A percentile compares a stretch with the other conserved stretches of the same genome.
Conservation (phyloP, 2,113 vertebrate species). For the Otus sunia region DNA sequence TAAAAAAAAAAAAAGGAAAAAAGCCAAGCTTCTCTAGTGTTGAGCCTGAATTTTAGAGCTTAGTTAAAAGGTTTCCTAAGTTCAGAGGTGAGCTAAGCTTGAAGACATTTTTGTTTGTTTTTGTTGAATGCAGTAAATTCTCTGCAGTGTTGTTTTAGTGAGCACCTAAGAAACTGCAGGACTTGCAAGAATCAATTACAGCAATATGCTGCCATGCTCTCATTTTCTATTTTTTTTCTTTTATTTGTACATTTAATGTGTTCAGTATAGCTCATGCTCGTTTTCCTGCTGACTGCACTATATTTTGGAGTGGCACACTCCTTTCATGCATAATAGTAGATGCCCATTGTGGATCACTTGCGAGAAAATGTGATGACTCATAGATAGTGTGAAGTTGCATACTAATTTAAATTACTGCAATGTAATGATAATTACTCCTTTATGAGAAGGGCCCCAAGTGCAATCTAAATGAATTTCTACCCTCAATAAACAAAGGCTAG, state of each 20-base stretch:
- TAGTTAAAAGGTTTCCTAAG: not conserved
- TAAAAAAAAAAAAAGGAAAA: too few species aligned
- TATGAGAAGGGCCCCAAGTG: constrained; percentile 2
- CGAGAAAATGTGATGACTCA: constrained; percentile 32
- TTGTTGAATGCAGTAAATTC: not conserved
- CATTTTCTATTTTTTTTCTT: not conserved
- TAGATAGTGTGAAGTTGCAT: not conserved
- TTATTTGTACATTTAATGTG: constrained; percentile 18
- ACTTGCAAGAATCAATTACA: not conserved
- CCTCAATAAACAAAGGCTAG: not conserved
- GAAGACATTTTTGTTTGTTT: not conserved
- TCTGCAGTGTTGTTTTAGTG: not conserved
- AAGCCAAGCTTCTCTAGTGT: not conserved
- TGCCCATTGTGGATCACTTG: constrained; percentile 3
- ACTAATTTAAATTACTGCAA: constrained; percentile 34
- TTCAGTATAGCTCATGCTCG: not conserved
- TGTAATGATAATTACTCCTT: constrained; percentile 27
- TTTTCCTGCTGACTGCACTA: constrained; percentile 43
- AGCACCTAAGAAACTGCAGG: constrained; percentile 4
- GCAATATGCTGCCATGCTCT: not conserved
- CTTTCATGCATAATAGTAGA: not conserved
- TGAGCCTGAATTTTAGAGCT: not conserved
- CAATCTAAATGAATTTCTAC: not conserved
- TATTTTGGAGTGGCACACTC: not conserved
- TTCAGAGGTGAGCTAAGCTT: not conserved